These are phyloP conservation scores for Malacoctenus gilli DNA, from an alignment of 2,797 vertebrate genomes.

Conservation along the genomic window DNA sequence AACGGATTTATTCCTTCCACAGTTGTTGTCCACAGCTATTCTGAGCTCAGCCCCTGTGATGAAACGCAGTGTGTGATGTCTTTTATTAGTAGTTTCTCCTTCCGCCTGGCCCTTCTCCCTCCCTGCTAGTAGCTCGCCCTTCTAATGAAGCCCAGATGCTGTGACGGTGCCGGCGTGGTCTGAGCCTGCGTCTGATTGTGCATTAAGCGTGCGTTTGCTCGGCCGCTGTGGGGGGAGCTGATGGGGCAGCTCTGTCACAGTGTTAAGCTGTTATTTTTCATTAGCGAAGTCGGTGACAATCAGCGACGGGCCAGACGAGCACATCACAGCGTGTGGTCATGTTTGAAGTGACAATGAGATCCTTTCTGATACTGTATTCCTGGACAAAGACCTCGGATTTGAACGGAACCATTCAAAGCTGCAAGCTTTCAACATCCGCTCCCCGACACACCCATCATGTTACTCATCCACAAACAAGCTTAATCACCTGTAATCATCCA, in stretches of 20 bases:
- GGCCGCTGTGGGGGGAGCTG: too few species aligned
- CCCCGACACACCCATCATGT: too few species aligned
- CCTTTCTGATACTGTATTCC: too few species aligned
- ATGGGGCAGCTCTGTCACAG: neutral
- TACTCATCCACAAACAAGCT: too few species aligned
- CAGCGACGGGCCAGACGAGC: too few species aligned
- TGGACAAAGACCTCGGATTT: too few species aligned
- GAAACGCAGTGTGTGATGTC: conserved; percentile 34
- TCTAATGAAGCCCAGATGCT: conserved; percentile 49
- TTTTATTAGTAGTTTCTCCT: conserved; percentile 47
- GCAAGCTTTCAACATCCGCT: too few species aligned
- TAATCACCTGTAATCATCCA: too few species aligned
- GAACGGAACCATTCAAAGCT: too few species aligned
- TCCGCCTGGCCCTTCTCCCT: conserved; percentile 4
- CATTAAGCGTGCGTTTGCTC: neutral
- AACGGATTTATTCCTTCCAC: conserved; percentile 29
- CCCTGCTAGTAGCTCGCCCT: conserved; percentile 15
- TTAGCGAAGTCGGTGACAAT: too few species aligned
- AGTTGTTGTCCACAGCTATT: conserved; percentile 38
- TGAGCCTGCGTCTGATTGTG: conserved; percentile 1
- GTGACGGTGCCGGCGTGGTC: conserved; percentile 1
- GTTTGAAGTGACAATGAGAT: too few species aligned
- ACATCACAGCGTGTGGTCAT: too few species aligned
- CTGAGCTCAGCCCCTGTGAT: conserved; percentile 42
- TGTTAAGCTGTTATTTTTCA: neutral